Base-by-base conservation (phyloP, 2,888 invertebrate genomes). In the Ryuthela nishihirai region DNA sequence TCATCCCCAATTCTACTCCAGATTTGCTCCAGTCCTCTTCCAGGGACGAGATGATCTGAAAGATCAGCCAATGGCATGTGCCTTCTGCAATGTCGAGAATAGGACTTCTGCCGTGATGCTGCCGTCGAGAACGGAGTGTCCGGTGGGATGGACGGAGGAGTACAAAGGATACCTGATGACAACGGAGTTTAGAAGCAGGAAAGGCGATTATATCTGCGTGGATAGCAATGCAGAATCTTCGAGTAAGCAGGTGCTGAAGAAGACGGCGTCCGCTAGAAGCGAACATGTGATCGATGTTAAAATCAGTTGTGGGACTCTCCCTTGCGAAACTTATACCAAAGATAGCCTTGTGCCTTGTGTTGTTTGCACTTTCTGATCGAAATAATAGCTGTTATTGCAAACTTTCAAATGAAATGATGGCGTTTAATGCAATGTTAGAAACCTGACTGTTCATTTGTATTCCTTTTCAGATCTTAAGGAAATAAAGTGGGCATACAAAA, bases 1-100 rank as follows among this genome's bases (percentile, higher is more conserved):
- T n/a, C n/a, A n/a, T n/a, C n/a, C n/a, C n/a, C n/a, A n/a, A n/a
- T 53, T 34, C 23, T 59, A 43, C 23, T 59, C 58, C 0, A 52
- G 44, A 17, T n/a, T 59, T 23, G 12, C 46, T 12, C 58, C 58
- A 3, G 29, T 48, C 2, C 24, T 26, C 2, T 12, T 59, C 0
- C 29, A 34, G 12, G 53, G 58, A 1, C 38, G 53, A 18, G 44
- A 47, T 6, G 32, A 40, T 1, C 23, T 42, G 1, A 24, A 15
- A 21, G 41, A 46, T 3, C 3, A 17, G 10, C 10, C 53, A 9
- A 12, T 60, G 3, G 21, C 39, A 0, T 61, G 61, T 32, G 44
- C 42, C 3, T 2, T 26, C 9, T 61, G 61, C 35, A 35, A 45
- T 24, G 48, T 40, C 10, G 36, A 24, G 6, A 52, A 61, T 10